These are phyloP conservation scores for Diachrysia chrysitis DNA, from an alignment of 2,888 invertebrate species.

Conservation along the genomic window DNA sequence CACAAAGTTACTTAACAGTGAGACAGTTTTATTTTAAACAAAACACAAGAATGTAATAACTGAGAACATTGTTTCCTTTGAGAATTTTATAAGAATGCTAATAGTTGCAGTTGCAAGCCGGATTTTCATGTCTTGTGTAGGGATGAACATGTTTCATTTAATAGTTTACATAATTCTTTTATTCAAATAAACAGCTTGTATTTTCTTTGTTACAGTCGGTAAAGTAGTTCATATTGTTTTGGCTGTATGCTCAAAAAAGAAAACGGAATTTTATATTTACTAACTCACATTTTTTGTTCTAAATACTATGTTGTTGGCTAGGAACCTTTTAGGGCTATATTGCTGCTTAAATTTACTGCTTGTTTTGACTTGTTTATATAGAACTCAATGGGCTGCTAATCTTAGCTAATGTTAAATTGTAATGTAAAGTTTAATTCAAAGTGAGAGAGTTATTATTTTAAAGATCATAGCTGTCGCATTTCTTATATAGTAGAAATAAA, in stretches of 20 bases:
- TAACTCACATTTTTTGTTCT: too few species aligned
- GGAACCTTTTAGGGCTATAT: too few species aligned
- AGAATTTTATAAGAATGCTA: slow-evolving; percentile 4
- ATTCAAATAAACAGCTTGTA: not conserved
- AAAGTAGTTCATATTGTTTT: not conserved
- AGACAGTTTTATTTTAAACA: not conserved
- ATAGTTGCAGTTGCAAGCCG: not conserved
- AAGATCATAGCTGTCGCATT: not conserved
- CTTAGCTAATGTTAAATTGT: not conserved
- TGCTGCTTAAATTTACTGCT: too few species aligned
- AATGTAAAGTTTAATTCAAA: too few species aligned
- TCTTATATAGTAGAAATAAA: not conserved
- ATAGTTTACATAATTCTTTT: not conserved
- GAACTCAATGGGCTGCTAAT: not conserved
- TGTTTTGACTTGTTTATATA: not conserved
- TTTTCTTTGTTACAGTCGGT: not conserved
- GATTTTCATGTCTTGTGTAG: not conserved
- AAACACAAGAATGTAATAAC: not conserved
- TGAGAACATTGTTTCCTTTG: not conserved
- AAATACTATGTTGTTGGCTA: too few species aligned
- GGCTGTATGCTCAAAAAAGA: too few species aligned
- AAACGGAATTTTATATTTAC: too few species aligned
- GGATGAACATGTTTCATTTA: not conserved
- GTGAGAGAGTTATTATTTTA: not conserved
- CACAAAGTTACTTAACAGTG: not conserved